A percentile compares a stretch with the other conserved stretches of the same genome.
Evolutionary conservation across 1,140 invertebrate genomes (phyloP).

Genomic region (Dryas iulia): DNA sequence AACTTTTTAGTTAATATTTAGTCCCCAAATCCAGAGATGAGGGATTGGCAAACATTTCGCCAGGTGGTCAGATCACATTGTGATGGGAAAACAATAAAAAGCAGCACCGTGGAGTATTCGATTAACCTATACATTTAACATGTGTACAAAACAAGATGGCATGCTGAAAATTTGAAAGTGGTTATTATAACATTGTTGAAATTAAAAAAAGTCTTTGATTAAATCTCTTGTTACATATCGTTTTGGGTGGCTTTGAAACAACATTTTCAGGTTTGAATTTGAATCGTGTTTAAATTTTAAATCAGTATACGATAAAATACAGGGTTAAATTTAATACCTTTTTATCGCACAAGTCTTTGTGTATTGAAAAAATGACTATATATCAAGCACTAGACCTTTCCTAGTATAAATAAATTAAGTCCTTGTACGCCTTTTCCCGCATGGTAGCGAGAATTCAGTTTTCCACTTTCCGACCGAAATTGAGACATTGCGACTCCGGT

Average conservation of each 20-base stretch:
- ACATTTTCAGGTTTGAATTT: neutral
- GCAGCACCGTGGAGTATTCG: neutral
- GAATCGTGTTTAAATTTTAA: neutral
- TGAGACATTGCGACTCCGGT: too few relatives aligned
- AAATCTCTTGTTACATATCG: neutral
- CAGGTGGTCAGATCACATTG: slow-evolving; percentile 21
- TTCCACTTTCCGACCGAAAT: too few relatives aligned
- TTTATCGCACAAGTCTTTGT: too few relatives aligned
- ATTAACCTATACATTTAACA: neutral
- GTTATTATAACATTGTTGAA: slow-evolving; percentile 11
- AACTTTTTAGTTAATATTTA: slow-evolving; percentile 13
- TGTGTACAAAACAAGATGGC: slow-evolving; percentile 13
- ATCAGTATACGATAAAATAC: neutral
- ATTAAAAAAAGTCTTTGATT: neutral
- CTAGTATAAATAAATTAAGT: too few relatives aligned
- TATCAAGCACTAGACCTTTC: too few relatives aligned
- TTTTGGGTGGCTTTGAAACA: neutral
- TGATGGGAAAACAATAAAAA: slow-evolving; percentile 5
- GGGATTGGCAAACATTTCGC: slow-evolving; percentile 1
- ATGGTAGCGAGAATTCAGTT: too few relatives aligned
- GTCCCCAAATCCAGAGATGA: neutral
- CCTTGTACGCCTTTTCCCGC: too few relatives aligned
- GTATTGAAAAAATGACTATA: too few relatives aligned
- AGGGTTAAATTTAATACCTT: too few relatives aligned
- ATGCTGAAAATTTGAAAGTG: slow-evolving; percentile 11